Percentiles rank a stretch among this genome's conserved stretches.
phyloP scores from a whole-genome alignment of 2,797 vertebrate species.

The Pantherophis vulpinus region DNA sequence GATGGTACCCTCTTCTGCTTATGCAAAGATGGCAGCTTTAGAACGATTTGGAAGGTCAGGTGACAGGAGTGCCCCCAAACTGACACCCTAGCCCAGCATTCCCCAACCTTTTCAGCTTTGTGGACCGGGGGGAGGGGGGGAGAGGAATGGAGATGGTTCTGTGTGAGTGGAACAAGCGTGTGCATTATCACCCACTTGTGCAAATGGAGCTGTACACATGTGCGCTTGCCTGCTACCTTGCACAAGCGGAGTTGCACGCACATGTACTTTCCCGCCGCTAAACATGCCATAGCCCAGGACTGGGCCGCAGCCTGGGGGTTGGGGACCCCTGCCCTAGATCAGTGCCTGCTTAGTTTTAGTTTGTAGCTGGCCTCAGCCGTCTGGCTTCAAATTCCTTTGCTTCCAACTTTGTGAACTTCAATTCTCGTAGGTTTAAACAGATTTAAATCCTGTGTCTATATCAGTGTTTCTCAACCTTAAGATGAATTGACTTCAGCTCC shows the following conservation, averaged over 20 bases:
- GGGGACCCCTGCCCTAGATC: not conserved
- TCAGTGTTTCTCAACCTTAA: not conserved
- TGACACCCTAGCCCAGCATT: not conserved
- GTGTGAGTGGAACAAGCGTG: not conserved
- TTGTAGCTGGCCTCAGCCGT: not conserved
- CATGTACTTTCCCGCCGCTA: too few species aligned
- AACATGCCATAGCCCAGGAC: not conserved
- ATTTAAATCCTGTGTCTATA: not conserved
- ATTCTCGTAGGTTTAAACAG: not conserved
- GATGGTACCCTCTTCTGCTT: not conserved
- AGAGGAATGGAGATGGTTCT: not conserved
- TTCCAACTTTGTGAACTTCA: not conserved
- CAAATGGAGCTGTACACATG: not conserved
- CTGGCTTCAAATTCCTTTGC: not conserved
- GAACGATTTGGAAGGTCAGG: not conserved
- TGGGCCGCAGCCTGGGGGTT: not conserved
- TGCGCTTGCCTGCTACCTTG: rapidly evolving
- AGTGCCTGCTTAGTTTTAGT: not conserved
- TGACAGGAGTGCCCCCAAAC: not conserved
- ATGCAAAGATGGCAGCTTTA: not conserved
- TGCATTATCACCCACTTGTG: not conserved
- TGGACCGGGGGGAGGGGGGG: not conserved
- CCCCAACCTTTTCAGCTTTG: not conserved
- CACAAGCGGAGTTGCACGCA: too few species aligned
- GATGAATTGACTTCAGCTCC: not conserved